phyloP scores from a whole-genome alignment of 2,888 invertebrate species.

The Leucophenga montana region DNA sequence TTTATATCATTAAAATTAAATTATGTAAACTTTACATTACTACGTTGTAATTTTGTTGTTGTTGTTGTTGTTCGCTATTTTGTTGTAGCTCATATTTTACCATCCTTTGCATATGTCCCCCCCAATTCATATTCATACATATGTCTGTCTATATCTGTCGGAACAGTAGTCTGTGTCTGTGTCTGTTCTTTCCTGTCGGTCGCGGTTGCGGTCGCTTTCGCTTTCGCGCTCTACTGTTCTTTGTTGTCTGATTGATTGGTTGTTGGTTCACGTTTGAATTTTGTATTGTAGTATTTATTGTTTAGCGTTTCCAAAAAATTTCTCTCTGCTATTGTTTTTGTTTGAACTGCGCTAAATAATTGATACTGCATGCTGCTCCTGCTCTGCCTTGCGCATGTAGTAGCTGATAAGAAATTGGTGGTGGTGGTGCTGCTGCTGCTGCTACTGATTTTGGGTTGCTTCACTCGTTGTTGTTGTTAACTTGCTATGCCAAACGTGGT shows the following conservation, averaged over 20 bases:
- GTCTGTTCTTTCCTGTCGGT: no score
- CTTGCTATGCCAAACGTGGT: slow-evolving; percentile 72
- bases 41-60: slow-evolving; percentile 17
- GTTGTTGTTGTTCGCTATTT: slow-evolving; percentile 6
- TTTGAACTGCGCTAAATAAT: background rate
- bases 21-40: slow-evolving; percentile 27
- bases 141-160: no score
- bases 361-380: slow-evolving; percentile 40
- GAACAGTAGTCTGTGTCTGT: no score
- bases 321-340: background rate
- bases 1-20: slow-evolving; percentile 44
- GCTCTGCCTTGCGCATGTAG: background rate
- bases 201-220: no score
- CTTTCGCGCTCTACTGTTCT: background rate
- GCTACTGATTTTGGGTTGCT: slow-evolving; percentile 32
- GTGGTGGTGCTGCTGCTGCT: background rate
- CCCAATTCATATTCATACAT: no score
- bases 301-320: background rate
- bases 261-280: background rate
- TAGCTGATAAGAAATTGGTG: slow-evolving; percentile 14
- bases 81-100: background rate
- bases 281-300: no score
- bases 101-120: background rate
- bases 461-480: slow-evolving; percentile 47
- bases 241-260: background rate